Base-by-base conservation (phyloP, 2,113 vertebrate genomes). In the Bungarus multicinctus region DNA sequence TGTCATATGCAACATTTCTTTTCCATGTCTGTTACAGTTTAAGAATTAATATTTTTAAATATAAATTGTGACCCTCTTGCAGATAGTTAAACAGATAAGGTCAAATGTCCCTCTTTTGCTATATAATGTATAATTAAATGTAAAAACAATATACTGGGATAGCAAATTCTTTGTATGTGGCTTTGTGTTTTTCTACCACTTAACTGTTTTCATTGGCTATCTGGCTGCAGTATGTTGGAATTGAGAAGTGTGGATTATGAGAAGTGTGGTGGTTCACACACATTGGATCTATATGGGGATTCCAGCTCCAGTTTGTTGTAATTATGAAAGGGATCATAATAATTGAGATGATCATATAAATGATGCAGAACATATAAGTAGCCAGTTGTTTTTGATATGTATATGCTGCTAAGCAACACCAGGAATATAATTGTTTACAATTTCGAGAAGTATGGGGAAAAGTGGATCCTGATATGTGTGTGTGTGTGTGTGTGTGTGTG, bases 21-120 rank as follows among this genome's bases (percentile, higher is more conserved):
- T 96, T 92, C 92, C 93, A 93, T 22, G 86, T 94, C 93, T 95
- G 52, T 95, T 94, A 39, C 85, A 93, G 47, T 96, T 64, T 90
- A 85, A 94, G 23, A 34, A 95, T 95, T 94, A 94, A 93, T 96
- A 92, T 95, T 69, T 94, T 94, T 18, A 87, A 95, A 95, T 91
- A 92, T 94, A 96, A 96, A 89, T 45, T 88, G 94, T 91, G 27
- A 53, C 30, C 0, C 64, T 39, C 89, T 93, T 91, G 91, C 94
- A 93, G 94, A 94, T 95, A 94, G 23, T 92, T 93, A 54, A 25
- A 92, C 89, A 64, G 27, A n/a, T 64, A 64, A 30, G 11, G 27
- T 64, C 11, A 11, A 64, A 74, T 74, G 18, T 74, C 30, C 30
- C 64, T 69, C n/a, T 18, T 14, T 18, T 34, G n/a, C 69, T 39